Evolutionary conservation across 1,140 invertebrate species (phyloP).

Genomic region (Lordiphosa stackelbergi): DNA sequence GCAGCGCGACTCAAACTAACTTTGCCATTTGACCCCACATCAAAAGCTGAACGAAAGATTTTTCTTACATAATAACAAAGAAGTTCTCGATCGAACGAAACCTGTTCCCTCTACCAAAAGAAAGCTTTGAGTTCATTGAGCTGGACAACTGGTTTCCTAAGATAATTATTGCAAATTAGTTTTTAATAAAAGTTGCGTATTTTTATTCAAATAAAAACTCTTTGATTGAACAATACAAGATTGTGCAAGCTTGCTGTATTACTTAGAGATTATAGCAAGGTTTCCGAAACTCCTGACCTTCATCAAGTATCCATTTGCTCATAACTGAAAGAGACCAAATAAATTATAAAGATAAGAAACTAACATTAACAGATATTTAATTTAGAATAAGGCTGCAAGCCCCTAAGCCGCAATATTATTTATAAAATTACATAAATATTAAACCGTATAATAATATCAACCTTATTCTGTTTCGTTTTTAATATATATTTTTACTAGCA

Average conservation of each 20-base stretch:
- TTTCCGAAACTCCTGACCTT: constrained; percentile 1
- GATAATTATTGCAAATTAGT: constrained; percentile 7
- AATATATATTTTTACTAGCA: no score
- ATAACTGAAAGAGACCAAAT: background rate
- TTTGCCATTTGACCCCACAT: constrained; percentile 26
- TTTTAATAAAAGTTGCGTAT: background rate
- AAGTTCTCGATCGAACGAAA: constrained; percentile 16
- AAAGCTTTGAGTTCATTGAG: constrained; percentile 45
- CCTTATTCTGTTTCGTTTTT: no score
- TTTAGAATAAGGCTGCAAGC: no score
- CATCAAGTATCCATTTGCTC: constrained; percentile 2
- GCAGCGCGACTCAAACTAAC: constrained; percentile 35
- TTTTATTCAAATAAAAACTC: background rate
- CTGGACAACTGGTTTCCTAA: constrained; percentile 36
- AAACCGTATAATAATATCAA: no score
- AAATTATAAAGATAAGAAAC: background rate
- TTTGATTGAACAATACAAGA: background rate
- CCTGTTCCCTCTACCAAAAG: constrained; percentile 41
- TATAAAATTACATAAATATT: no score
- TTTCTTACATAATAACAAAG: constrained; percentile 3
- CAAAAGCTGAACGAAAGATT: constrained; percentile 6
- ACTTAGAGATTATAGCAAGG: background rate
- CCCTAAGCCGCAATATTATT: no score
- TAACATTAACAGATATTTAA: background rate
- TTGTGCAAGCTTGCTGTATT: background rate